Evolutionary conservation across 1,140 invertebrate genomes (phyloP).

Genomic region (Oncopodura yosiiana): DNA sequence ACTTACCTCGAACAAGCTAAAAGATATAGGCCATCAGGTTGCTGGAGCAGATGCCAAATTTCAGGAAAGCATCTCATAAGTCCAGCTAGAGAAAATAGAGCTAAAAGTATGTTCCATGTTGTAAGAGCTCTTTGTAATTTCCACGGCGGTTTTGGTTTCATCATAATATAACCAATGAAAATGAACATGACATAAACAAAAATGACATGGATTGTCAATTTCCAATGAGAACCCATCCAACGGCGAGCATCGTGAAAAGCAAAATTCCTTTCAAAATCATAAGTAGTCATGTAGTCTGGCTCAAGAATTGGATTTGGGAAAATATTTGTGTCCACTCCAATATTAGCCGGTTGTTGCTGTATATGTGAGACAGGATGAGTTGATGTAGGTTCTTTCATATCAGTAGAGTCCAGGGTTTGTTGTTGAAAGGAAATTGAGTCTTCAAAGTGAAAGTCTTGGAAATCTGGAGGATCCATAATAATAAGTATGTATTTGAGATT

Average conservation of each 20-base stretch:
- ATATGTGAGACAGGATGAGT: too few species aligned
- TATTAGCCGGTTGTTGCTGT: too few species aligned
- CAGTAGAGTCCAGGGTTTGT: too few species aligned
- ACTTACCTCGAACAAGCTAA: conserved; percentile 20
- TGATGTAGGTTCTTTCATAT: too few species aligned
- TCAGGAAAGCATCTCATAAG: conserved; percentile 27
- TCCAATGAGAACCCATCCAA: conserved; percentile 96
- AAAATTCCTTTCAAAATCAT: conserved; percentile 50
- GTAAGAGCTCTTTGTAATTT: conserved; percentile 72
- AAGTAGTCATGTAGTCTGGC: conserved; percentile 21
- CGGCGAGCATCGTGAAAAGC: conserved; percentile 71
- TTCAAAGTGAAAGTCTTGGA: too few species aligned
- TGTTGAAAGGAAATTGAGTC: too few species aligned
- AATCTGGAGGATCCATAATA: too few species aligned
- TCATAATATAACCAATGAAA: conserved; percentile 82
- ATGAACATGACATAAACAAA: conserved; percentile 86
- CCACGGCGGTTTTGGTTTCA: conserved; percentile 79
- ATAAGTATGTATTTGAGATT: too few species aligned
- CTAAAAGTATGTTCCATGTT: conserved; percentile 84
- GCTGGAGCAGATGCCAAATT: conserved; percentile 20
- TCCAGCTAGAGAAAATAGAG: conserved; percentile 54
- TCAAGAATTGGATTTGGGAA: conserved; percentile 19
- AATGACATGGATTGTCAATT: conserved; percentile 79
- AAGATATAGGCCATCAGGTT: conserved; percentile 23
- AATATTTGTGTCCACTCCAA: neutral